These are phyloP conservation scores for Pardalotus punctatus DNA, from an alignment of 2,113 vertebrate species.

Conservation along the genomic window DNA sequence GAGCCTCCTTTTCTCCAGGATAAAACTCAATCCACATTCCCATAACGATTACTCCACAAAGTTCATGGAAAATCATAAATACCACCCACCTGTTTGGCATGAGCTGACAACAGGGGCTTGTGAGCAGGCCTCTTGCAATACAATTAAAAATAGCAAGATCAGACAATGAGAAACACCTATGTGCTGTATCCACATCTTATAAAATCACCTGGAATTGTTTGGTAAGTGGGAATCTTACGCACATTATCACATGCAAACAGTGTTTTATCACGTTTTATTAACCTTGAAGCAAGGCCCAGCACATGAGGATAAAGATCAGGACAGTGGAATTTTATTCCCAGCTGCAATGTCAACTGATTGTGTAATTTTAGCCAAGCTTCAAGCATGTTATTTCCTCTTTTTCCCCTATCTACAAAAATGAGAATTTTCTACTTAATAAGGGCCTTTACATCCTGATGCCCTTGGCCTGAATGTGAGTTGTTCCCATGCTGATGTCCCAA, in stretches of 20 bases:
- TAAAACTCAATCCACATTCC: neutral
- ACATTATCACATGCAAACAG: neutral
- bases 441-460: neutral
- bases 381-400: constrained; percentile 25
- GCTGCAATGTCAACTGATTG: neutral
- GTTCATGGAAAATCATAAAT: neutral
- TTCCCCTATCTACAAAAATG: neutral
- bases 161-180: neutral
- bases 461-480: neutral
- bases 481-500: neutral
- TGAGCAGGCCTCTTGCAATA: neutral
- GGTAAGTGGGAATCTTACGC: neutral
- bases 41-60: neutral
- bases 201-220: neutral
- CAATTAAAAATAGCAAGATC: neutral
- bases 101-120: neutral
- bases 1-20: neutral
- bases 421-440: neutral
- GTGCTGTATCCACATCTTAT: neutral
- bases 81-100: neutral
- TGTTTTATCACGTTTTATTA: neutral
- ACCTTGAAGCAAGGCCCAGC: constrained; percentile 35
- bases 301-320: neutral
- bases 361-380: neutral
- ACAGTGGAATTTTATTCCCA: neutral